Conservation (phyloP, 2,797 vertebrate species). For the Strix occidentalis region DNA sequence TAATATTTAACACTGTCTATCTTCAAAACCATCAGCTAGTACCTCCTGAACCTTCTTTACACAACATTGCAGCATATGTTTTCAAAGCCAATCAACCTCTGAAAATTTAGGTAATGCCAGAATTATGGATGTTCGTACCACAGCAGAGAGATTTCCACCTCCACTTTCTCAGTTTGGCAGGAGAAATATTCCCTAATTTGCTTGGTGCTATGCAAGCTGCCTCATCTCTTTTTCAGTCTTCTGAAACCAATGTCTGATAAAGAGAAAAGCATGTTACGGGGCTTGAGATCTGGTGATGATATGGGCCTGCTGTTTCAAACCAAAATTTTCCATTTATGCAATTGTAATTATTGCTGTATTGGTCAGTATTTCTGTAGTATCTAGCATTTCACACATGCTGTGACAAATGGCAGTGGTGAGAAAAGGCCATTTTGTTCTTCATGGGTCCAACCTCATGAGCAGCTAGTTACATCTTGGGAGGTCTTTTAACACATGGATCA, state of each 20-base stretch:
- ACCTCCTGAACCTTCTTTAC: background rate
- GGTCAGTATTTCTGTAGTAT: background rate
- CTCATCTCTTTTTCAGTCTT: background rate
- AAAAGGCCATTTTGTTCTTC: background rate
- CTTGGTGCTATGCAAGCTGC: constrained; percentile 23
- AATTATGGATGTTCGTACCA: background rate
- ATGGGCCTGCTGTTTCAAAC: background rate
- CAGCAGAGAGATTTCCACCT: constrained; percentile 10
- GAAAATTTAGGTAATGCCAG: background rate
- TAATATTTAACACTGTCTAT: background rate
- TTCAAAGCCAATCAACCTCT: background rate
- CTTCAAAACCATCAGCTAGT: background rate
- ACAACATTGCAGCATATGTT: background rate
- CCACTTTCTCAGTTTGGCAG: constrained; percentile 6
- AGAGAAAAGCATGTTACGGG: background rate
- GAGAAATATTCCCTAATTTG: background rate
- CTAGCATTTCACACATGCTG: background rate
- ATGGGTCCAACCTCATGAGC: background rate
- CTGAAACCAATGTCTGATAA: background rate
- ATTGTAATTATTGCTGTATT: background rate
- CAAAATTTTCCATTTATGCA: background rate
- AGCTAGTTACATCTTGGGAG: background rate
- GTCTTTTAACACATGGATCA: background rate
- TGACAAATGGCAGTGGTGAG: background rate
- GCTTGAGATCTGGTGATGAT: rapidly evolving